Evolutionary conservation across 2,797 vertebrate species (phyloP).

Genomic region (Buceros bicornis): DNA sequence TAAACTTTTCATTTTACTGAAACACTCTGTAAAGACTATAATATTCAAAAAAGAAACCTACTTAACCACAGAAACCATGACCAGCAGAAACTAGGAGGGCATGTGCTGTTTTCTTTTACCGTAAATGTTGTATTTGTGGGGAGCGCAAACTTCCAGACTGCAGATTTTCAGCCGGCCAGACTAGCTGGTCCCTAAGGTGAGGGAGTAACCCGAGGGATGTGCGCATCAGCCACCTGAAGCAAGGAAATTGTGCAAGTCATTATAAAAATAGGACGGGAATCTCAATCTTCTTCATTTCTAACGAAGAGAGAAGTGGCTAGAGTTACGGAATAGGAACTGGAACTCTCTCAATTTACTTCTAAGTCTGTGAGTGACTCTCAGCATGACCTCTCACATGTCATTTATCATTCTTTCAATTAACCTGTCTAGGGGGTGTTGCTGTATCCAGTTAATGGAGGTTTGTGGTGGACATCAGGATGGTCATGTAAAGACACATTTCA

Average conservation of each 20-base stretch:
- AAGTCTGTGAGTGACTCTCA: neutral
- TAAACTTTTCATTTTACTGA: neutral
- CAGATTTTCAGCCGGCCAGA: neutral
- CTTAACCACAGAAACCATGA: neutral
- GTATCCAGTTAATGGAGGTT: neutral
- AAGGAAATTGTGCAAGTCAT: neutral
- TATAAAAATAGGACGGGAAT: neutral
- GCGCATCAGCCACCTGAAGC: neutral
- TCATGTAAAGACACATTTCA: neutral
- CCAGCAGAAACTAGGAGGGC: neutral
- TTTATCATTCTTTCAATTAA: neutral
- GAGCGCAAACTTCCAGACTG: neutral
- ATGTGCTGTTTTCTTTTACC: neutral
- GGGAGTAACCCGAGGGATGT: rapidly evolving
- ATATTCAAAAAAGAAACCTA: neutral
- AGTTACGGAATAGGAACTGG: neutral
- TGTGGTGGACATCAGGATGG: neutral
- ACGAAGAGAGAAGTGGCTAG: neutral
- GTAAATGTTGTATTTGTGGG: neutral
- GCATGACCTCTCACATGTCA: neutral
- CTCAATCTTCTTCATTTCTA: neutral
- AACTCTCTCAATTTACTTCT: neutral
- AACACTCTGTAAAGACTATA: neutral
- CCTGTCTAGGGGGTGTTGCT: neutral
- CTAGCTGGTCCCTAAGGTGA: neutral